Evolutionary conservation across 2,797 vertebrate genomes (phyloP).

Genomic region (Erpetoichthys calabaricus): DNA sequence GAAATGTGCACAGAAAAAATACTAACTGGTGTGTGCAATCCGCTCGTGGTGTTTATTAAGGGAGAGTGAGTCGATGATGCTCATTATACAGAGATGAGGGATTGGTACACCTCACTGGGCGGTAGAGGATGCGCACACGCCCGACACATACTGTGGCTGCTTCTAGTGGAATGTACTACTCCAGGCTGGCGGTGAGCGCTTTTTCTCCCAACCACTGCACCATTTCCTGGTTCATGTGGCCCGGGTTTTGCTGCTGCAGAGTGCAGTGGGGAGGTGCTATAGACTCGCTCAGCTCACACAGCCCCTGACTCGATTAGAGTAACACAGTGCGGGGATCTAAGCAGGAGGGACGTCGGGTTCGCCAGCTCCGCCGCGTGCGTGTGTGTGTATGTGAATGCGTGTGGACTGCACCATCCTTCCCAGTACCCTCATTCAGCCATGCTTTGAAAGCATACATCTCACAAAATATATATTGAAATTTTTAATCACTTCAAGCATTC

Average conservation of each 20-base stretch:
- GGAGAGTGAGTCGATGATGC: too few species aligned
- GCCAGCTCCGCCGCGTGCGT: slow-evolving; percentile 28
- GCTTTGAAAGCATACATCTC: slow-evolving; percentile 50
- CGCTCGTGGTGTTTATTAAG: too few species aligned
- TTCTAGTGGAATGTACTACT: background rate
- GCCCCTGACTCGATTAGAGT: slow-evolving; percentile 36
- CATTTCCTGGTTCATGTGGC: slow-evolving; percentile 65
- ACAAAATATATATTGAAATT: slow-evolving; percentile 34
- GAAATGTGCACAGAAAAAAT: too few species aligned
- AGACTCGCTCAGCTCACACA: slow-evolving; percentile 41
- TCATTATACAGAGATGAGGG: too few species aligned
- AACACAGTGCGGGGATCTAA: slow-evolving; percentile 39
- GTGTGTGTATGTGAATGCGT: slow-evolving; percentile 40
- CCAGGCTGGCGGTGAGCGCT: background rate
- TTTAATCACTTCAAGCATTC: slow-evolving; percentile 37
- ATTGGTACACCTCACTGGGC: too few species aligned
- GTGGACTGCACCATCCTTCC: slow-evolving; percentile 61
- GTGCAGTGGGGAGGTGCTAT: slow-evolving; percentile 54
- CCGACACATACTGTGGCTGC: background rate
- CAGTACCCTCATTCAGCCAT: slow-evolving; percentile 51
- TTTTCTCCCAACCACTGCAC: slow-evolving; percentile 45
- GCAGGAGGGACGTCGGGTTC: slow-evolving; percentile 31
- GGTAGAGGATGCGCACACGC: background rate
- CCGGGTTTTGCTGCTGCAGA: slow-evolving; percentile 63
- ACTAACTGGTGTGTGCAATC: too few species aligned